Conservation (phyloP, 2,113 vertebrate genomes). For the Podarcis raffonei region DNA sequence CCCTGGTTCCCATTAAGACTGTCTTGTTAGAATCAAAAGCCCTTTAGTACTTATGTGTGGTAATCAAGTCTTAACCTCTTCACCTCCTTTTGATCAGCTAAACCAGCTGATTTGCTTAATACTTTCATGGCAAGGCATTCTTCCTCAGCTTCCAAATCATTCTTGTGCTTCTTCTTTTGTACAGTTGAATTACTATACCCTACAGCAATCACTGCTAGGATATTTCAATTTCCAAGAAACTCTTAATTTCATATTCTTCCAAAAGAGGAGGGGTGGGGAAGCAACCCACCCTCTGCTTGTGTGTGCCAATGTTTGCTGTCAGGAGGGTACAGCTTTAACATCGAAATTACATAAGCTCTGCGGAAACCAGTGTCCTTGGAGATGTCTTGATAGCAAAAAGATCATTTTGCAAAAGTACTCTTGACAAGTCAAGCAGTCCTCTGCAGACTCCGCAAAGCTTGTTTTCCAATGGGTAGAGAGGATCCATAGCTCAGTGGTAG, state of each 20-base stretch:
- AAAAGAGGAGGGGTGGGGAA: neutral
- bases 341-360: neutral
- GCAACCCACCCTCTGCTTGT: neutral
- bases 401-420: too few species aligned
- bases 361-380: neutral
- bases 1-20: neutral
- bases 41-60: conserved; percentile 1
- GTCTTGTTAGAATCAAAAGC: neutral
- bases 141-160: neutral
- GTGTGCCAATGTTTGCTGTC: neutral
- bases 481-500: too few species aligned
- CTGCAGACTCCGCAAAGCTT: too few species aligned
- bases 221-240: conserved; percentile 1
- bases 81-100: conserved; percentile 8
- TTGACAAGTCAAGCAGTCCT: too few species aligned
- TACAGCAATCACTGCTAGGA: neutral
- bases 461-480: too few species aligned
- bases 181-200: neutral
- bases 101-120: conserved; percentile 14
- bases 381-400: neutral
- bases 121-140: neutral
- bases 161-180: neutral
- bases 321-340: neutral
- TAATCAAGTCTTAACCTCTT: conserved; percentile 29
- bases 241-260: neutral